Conservation (phyloP, 2,797 vertebrate species). For the Buphagus erythrorhynchus region DNA sequence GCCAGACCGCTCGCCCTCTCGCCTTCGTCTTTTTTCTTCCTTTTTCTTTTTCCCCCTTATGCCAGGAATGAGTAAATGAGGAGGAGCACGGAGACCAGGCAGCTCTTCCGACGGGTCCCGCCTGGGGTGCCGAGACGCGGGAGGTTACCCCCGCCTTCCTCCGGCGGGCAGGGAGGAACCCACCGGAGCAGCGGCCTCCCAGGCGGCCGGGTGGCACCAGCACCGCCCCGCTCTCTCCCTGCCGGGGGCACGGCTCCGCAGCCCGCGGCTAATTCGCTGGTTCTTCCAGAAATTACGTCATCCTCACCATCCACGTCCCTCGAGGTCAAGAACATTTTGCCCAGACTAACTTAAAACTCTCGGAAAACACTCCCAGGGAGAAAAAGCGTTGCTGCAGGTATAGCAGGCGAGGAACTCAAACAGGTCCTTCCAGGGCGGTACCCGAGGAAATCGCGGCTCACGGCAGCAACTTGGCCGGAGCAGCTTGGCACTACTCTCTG, state of each 20-base stretch:
- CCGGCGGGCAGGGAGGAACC: not conserved
- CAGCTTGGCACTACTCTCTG: not conserved
- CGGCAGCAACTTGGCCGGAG: not conserved
- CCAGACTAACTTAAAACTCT: not conserved
- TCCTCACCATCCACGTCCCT: not conserved
- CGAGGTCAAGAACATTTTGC: not conserved
- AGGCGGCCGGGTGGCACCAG: not conserved
- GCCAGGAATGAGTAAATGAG: not conserved
- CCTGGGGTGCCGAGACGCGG: accelerated
- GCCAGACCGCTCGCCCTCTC: not conserved
- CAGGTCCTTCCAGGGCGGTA: not conserved
- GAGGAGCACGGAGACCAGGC: not conserved
- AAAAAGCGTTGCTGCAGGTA: not conserved
- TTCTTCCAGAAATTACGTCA: not conserved
- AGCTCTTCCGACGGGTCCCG: not conserved
- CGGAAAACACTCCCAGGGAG: not conserved
- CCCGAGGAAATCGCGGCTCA: accelerated
- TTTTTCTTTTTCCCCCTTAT: accelerated
- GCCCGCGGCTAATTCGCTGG: not conserved
- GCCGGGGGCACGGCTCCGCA: not conserved
- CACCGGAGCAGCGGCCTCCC: not conserved
- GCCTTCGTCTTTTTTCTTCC: accelerated
- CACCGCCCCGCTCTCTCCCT: not conserved
- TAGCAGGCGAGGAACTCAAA: not conserved
- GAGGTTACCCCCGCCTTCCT: not conserved